Evolutionary conservation across 2,113 vertebrate species (phyloP), one percentile per base, ranked within the genome.

Genomic region (Capreolus pygargus): DNA sequence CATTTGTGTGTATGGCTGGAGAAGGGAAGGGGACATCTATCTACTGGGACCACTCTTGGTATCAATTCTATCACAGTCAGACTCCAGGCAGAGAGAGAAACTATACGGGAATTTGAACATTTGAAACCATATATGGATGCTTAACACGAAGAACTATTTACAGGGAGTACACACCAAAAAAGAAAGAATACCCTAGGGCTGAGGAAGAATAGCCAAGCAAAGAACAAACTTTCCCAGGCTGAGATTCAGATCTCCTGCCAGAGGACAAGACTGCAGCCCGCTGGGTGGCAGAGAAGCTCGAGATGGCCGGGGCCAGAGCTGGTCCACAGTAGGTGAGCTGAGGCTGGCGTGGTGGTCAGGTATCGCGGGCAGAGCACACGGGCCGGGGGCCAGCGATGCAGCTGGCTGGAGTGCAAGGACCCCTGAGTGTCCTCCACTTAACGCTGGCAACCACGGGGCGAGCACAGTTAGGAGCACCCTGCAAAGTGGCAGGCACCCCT

Each of bases 131-230:
- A 55, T 27, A 82, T 27, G 13, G 86, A 43, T 58, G 10, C 30
- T 89, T 52, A 67, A 13, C 5, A 47, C 1, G 12, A 57, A 30
- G 57, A 85, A 27, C 55, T 76, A 36, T 36, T 23, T 84, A 28
- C 5, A 78, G 21, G 5, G 81, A 76, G 28, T 30, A 21, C 16
- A n/a, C 45, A 23, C 52, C 43, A 28, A 54, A n/a, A 61, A 43
- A 76, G 57, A 52, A 81, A 86, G 84, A 86, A 39, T 17, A 50
- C 33, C 16, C 5, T 23, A 30, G 36, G 13, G 27, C 79, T 16
- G 11, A 78, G 36, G 88, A 95, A 78, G 67, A 91, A 61, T 6
- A 55, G 74, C 39, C 58, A 47, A 85, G 61, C 33, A 79, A 90
- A 36, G 11, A 92, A 82, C 58, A 60, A 54, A 21, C 14, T 11